These are phyloP conservation scores for Himalopsyche tibetana DNA, from an alignment of 2,888 invertebrate species.

Conservation along the genomic window DNA sequence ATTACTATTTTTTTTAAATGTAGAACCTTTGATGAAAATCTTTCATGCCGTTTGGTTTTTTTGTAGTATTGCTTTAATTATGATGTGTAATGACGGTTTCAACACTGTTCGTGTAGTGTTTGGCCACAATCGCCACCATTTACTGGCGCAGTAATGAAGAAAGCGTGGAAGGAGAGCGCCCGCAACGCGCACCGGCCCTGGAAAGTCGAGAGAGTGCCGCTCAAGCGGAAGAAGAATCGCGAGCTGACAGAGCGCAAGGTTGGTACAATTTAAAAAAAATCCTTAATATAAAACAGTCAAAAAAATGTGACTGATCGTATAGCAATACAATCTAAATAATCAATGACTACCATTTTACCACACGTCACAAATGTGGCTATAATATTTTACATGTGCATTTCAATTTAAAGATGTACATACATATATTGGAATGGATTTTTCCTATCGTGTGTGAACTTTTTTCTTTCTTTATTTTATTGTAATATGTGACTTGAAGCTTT, in stretches of 20 bases:
- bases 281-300: neutral
- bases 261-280: slow-evolving; percentile 58
- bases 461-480: no score
- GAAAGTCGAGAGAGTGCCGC: slow-evolving; percentile 82
- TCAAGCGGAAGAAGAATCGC: slow-evolving; percentile 73
- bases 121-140: slow-evolving; percentile 83
- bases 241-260: slow-evolving; percentile 85
- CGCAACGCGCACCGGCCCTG: slow-evolving; percentile 81
- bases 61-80: no score
- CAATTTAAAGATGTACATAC: no score
- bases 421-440: no score
- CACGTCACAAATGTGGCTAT: no score
- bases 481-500: no score
- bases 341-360: no score
- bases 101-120: slow-evolving; percentile 72
- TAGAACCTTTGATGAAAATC: no score
- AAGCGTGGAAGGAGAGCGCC: slow-evolving; percentile 83
- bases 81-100: neutral
- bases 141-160: slow-evolving; percentile 87
- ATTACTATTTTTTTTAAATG: no score
- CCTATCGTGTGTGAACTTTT: no score
- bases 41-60: no score
- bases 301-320: neutral
- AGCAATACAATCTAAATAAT: neutral
- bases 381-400: no score